Percentiles rank a stretch among this genome's conserved stretches.
Conservation (phyloP, 2,113 vertebrate species). For the Lepisosteus osseus region DNA sequence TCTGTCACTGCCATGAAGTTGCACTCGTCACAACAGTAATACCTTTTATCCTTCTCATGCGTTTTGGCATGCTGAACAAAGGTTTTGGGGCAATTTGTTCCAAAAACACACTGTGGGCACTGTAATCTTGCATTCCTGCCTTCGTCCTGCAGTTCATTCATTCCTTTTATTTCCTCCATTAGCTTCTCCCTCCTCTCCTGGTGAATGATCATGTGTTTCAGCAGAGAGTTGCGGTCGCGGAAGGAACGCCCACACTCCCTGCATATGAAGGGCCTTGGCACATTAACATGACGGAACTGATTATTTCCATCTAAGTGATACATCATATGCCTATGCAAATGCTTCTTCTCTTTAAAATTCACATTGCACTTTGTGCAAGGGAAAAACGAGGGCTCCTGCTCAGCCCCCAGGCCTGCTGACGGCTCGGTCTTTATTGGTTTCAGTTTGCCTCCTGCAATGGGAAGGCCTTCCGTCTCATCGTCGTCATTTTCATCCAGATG, state of each 20-base stretch:
- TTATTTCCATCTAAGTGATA: constrained; percentile 93
- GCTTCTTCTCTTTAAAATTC: constrained; percentile 88
- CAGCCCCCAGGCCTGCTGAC: constrained; percentile 71
- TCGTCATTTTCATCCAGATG: constrained; percentile 74
- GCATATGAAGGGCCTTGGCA: constrained; percentile 85
- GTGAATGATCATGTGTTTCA: constrained; percentile 92
- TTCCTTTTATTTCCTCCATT: constrained; percentile 84
- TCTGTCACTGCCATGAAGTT: constrained; percentile 78
- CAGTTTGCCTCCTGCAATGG: constrained; percentile 73
- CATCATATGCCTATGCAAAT: constrained; percentile 96
- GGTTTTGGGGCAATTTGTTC: constrained; percentile 80
- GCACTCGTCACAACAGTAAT: constrained; percentile 81
- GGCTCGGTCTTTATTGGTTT: constrained; percentile 69
- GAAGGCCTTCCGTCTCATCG: constrained; percentile 74
- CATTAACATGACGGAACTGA: constrained; percentile 82
- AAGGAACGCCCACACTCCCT: constrained; percentile 89
- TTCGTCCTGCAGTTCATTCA: constrained; percentile 78
- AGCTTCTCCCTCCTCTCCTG: constrained; percentile 81
- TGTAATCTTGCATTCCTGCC: constrained; percentile 69
- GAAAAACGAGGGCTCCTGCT: constrained; percentile 80
- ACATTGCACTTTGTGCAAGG: constrained; percentile 88
- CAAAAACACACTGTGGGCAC: constrained; percentile 75
- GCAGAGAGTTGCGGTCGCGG: constrained; percentile 84
- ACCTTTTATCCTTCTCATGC: constrained; percentile 82
- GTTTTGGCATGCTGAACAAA: constrained; percentile 82